Evolutionary conservation across 2,113 vertebrate species (phyloP), one percentile per base, ranked within the genome.

Genomic region (Zosterops japonicus): DNA sequence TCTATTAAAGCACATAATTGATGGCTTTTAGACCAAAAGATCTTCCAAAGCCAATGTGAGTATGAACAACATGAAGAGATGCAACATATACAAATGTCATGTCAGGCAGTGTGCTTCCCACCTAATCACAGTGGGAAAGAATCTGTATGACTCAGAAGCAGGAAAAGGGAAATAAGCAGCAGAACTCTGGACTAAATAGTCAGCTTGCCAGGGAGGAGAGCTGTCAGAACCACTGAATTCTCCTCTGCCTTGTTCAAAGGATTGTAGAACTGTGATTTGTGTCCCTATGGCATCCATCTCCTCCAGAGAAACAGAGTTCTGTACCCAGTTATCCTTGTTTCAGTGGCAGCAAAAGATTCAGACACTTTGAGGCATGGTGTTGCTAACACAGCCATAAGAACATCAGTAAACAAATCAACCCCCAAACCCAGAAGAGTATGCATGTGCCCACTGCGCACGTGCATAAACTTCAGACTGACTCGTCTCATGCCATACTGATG

Each of bases 401-500:
- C 5, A 46, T 31, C 67, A 36, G 76, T 92, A 91, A 79, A 91
- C 67, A 89, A 75, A 65, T 27, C 50, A 64, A 27, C 15, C 20
- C 33, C 63, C 35, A 87, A 68, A 44, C 33, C 46, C 17, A 46
- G 41, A 72, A 33, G 41, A 59, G 14, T 20, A 33, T 42, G 29
- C 21, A 11, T 68, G 61, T 29, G 44, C 61, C 55, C 64, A 27
- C 49, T 25, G 29, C 23, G 82, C 31, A n/a, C 1, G 0, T 83
- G 89, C 68, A 41, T 46, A 87, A 84, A 60, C 74, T 78, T 87
- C 61, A 80, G 77, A 87, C 75, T 78, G 70, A 39, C 36, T 84
- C 5, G 24, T 94, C 78, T 95, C 91, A 81, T 91, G 94, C 90
- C 82, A 87, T 82, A 79, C 52, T 65, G 89, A 91, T 93, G 83